Evolutionary conservation across 2,113 vertebrate genomes (phyloP).

Genomic region (Saccopteryx leptura): DNA sequence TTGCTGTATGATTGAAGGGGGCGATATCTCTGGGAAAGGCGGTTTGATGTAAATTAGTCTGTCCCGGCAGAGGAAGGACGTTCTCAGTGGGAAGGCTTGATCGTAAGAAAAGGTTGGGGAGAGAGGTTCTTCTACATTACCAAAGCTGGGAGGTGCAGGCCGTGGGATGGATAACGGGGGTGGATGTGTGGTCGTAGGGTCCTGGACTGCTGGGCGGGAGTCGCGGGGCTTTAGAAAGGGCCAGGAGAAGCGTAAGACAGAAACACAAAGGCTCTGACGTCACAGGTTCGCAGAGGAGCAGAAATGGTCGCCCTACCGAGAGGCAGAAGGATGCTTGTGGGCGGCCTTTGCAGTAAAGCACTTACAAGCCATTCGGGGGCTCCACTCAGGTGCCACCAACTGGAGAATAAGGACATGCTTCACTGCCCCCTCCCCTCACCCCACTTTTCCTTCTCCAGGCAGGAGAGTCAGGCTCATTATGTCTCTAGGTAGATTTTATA

Average conservation of each 20-base stretch:
- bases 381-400: slow-evolving; percentile 30
- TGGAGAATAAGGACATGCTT: not conserved
- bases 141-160: not conserved
- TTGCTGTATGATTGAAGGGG: not conserved
- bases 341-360: not conserved
- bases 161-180: not conserved
- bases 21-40: not conserved
- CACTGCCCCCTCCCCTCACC: not conserved
- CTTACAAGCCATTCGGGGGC: slow-evolving; percentile 36
- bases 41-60: not conserved
- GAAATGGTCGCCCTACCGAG: not conserved
- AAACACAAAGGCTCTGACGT: not conserved
- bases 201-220: not conserved
- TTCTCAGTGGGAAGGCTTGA: not conserved
- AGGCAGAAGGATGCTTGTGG: not conserved
- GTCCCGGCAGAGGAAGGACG: not conserved
- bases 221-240: not conserved
- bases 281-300: not conserved
- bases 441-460: slow-evolving; percentile 3
- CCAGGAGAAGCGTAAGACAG: not conserved
- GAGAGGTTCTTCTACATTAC: not conserved
- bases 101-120: not conserved
- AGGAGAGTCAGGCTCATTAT: slow-evolving; percentile 75
- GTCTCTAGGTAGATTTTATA: slow-evolving; percentile 82
- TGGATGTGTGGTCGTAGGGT: too few relatives aligned